Evolutionary conservation across 2,888 invertebrate genomes (phyloP).

Genomic region (Syrista parreyssii): DNA sequence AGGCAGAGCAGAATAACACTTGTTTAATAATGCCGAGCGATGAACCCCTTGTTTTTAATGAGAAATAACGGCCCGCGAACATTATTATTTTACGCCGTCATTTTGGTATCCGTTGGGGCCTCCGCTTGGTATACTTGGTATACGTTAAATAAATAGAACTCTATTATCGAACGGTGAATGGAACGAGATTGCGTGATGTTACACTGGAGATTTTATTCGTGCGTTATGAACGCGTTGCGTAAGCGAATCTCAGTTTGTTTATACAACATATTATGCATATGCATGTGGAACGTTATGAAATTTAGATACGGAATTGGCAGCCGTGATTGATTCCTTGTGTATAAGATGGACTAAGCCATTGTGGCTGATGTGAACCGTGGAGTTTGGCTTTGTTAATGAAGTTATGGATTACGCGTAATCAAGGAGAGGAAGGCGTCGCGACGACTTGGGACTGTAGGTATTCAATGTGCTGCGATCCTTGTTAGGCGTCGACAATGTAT

Average conservation of each 20-base stretch:
- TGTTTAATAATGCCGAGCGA: constrained; percentile 60
- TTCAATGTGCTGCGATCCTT: constrained; percentile 61
- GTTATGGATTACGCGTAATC: constrained; percentile 62
- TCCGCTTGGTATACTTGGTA: background rate
- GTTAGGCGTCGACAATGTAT: constrained; percentile 57
- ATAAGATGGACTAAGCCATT: background rate
- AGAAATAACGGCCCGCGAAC: constrained; percentile 52
- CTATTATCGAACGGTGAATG: background rate
- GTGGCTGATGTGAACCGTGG: background rate
- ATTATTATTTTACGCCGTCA: constrained; percentile 8
- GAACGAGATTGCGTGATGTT: background rate
- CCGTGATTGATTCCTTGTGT: background rate
- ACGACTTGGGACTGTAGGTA: constrained; percentile 46
- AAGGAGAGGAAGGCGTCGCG: constrained; percentile 38
- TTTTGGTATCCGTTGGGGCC: background rate
- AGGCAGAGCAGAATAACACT: constrained; percentile 39
- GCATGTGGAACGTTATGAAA: background rate
- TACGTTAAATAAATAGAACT: background rate
- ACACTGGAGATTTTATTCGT: background rate
- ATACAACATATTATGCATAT: background rate
- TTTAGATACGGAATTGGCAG: background rate
- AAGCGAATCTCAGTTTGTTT: background rate
- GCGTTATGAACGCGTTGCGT: background rate
- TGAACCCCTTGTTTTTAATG: constrained; percentile 65
- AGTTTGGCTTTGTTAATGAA: constrained; percentile 58